phyloP scores from a whole-genome alignment of 2,797 vertebrate genomes.

The Staurois parvus region DNA sequence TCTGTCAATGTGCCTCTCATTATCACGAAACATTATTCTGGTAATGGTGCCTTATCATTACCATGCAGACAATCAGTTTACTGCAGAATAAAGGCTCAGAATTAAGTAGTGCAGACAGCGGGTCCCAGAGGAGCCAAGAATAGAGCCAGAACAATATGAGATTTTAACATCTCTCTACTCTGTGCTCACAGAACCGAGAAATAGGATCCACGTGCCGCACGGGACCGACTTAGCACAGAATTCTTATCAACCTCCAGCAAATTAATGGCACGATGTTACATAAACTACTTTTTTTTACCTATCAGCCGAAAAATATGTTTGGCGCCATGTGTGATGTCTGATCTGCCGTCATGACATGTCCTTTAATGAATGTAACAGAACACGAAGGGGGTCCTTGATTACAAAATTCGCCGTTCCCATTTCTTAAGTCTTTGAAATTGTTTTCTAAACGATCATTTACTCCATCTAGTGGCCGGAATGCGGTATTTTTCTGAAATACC shows the following conservation, averaged over 20 bases:
- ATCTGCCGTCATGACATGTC: background rate
- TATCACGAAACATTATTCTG: slow-evolving; percentile 53
- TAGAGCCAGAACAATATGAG: slow-evolving; percentile 56
- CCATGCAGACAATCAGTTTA: slow-evolving; percentile 60
- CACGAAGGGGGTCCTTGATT: background rate
- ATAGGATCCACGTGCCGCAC: slow-evolving; percentile 26
- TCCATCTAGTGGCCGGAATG: too few relatives aligned
- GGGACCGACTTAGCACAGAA: slow-evolving; percentile 10
- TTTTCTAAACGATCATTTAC: too few relatives aligned
- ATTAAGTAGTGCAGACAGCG: slow-evolving; percentile 59
- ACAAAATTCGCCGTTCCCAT: background rate
- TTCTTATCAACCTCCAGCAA: slow-evolving; percentile 43
- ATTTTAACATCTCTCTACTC: slow-evolving; percentile 51
- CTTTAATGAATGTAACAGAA: background rate
- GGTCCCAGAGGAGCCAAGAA: slow-evolving; percentile 50
- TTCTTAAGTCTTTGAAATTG: too few relatives aligned
- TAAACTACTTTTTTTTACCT: slow-evolving; percentile 27
- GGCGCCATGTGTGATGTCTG: background rate
- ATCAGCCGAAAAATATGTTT: slow-evolving; percentile 25
- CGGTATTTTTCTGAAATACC: too few relatives aligned
- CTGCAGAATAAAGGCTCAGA: slow-evolving; percentile 59
- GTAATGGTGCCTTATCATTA: slow-evolving; percentile 60
- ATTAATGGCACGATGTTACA: slow-evolving; percentile 34
- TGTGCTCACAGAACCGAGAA: slow-evolving; percentile 42
- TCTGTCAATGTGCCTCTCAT: slow-evolving; percentile 54